Base-by-base conservation (phyloP, 1,140 invertebrate genomes). In the Calliphora vicina region DNA sequence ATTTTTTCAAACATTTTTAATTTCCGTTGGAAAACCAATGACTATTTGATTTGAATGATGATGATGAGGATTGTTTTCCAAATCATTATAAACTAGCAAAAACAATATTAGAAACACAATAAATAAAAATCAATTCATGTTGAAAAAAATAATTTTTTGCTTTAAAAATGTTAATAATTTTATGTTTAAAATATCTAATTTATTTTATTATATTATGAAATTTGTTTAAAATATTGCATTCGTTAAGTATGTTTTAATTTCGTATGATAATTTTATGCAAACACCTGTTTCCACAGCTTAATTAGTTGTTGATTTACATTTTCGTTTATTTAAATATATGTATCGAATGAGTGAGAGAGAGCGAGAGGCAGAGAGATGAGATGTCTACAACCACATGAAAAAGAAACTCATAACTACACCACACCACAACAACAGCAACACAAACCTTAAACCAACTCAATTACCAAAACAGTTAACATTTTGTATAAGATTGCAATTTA, bases 231-330 rank as follows among this genome's bases (percentile, higher is more conserved):
- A 43, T 43, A 43, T 43, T 43, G 45, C 17, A 43, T 50, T 12
- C 6, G 10, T 35, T 35, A 35, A 8, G 35, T 35, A 2, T 5
- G 10, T 35, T 35, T 35, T 57, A 17, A n/a, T 57, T 57, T 57
- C 15, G n/a, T 67, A 67, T 67, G 61, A 67, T 23, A 67, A 67
- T 67, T 8, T 67, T 67, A 67, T 67, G 61, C 61, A 67, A 67
- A 67, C 61, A 67, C 61, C 61, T 67, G 61, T 67, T 67, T 67
- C 25, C n/a, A n/a, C n/a, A n/a, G 6, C 8, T 20, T 10, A 23
- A 23, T 25, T 23, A 25, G 23, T 23, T 57, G 15, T 17, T 67
- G n/a, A 67, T 23, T 23, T 67, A 25, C n/a, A 23, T 57, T n/a
- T 57, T 15, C 12, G 50, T 5, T n/a, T 17, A 57, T 23, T 67